phyloP scores from a whole-genome alignment of 37 sponge, comb jelly and placozoan species.

The Tethya wilhelma region DNA sequence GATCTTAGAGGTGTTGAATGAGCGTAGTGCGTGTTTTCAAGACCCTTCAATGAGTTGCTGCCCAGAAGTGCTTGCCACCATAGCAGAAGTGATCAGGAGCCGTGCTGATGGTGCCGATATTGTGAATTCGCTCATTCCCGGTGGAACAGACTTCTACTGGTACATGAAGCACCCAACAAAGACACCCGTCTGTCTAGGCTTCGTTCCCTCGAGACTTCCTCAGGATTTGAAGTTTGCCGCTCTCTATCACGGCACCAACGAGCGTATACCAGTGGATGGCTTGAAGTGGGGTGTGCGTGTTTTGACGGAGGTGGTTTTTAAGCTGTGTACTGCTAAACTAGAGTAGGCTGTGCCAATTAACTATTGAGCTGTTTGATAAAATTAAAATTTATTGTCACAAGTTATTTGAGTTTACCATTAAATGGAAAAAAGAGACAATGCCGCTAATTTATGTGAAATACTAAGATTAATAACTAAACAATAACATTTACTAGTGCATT shows the following conservation, averaged over 20 bases:
- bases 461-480: no score
- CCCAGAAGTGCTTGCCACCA: conserved; percentile 32
- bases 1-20: conserved; percentile 35
- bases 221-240: conserved; percentile 50
- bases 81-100: conserved; percentile 21
- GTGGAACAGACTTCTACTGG: conserved; percentile 60
- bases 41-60: conserved; percentile 38
- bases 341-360: no score
- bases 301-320: conserved; percentile 55
- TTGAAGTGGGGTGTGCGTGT: conserved; percentile 85
- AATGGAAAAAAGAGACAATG: no score
- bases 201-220: conserved; percentile 65
- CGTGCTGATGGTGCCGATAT: conserved; percentile 65
- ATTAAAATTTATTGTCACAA: no score
- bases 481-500: no score
- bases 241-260: conserved; percentile 83
- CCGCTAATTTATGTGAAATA: no score
- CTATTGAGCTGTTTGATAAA: no score
- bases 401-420: no score
- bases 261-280: conserved; percentile 76
- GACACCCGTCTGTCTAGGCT: conserved; percentile 78
- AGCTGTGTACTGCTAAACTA: conserved; percentile 62
- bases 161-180: conserved; percentile 61
- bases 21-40: conserved; percentile 33
- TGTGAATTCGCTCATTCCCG: conserved; percentile 52